These are phyloP conservation scores for Vireo altiloquus DNA, from an alignment of 2,113 vertebrate genomes.

Conservation along the genomic window DNA sequence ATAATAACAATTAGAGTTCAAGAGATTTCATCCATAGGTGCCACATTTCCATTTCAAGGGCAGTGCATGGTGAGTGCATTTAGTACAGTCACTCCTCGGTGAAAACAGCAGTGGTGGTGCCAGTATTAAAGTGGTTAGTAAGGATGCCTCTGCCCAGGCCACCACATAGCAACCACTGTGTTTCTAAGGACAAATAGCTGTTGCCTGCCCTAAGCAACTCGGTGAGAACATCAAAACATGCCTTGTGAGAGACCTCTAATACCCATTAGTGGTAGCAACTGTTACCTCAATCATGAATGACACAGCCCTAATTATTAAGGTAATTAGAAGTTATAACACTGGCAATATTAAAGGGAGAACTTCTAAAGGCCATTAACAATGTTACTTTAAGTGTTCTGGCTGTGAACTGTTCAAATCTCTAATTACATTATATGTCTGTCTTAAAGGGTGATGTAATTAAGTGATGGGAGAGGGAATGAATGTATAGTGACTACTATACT, in stretches of 20 bases:
- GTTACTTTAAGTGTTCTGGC: constrained; percentile 96
- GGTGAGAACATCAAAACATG: constrained; percentile 78
- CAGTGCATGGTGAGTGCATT: constrained; percentile 43
- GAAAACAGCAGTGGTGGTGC: constrained; percentile 50
- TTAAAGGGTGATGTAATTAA: constrained; percentile 94
- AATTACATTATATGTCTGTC: constrained; percentile 92
- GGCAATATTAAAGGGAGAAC: constrained; percentile 84
- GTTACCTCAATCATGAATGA: constrained; percentile 88
- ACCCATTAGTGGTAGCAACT: constrained; percentile 91
- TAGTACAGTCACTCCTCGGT: constrained; percentile 42
- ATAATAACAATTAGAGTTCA: constrained; percentile 50
- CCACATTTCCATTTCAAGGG: constrained; percentile 70
- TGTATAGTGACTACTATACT: constrained; percentile 62
- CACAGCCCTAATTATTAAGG: constrained; percentile 93
- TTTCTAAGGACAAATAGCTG: constrained; percentile 77
- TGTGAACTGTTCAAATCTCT: constrained; percentile 95
- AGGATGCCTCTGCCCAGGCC: constrained; percentile 68
- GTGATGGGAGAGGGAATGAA: constrained; percentile 81
- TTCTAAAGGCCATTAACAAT: constrained; percentile 91
- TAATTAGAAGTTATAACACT: constrained; percentile 94
- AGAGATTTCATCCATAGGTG: constrained; percentile 61
- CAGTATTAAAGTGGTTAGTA: constrained; percentile 58
- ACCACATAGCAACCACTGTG: constrained; percentile 80
- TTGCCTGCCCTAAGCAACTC: constrained; percentile 74
- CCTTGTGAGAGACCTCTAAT: constrained; percentile 74